Conservation (phyloP, 2,797 vertebrate genomes). For the Chanos chanos region DNA sequence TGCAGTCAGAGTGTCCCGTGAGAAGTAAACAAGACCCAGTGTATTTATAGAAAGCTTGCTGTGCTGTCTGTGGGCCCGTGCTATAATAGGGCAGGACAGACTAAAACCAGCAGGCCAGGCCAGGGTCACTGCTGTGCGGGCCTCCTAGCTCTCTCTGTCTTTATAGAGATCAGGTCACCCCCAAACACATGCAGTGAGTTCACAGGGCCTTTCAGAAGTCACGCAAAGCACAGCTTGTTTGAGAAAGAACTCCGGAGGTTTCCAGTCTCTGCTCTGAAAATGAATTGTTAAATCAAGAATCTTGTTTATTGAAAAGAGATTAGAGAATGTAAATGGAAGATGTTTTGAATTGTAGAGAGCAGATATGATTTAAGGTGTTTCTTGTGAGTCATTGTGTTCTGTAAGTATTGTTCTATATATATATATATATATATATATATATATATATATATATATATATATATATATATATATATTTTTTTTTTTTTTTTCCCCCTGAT, state of each 20-base stretch:
- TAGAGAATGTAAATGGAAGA: too few species aligned
- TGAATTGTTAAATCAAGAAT: background rate
- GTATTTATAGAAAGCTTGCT: conserved; percentile 58
- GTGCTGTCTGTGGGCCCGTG: conserved; percentile 51
- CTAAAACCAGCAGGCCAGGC: background rate
- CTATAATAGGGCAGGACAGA: conserved; percentile 37
- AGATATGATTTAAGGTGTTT: background rate
- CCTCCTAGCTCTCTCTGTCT: background rate
- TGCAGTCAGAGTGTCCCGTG: conserved; percentile 34
- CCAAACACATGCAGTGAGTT: too few species aligned
- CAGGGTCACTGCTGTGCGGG: background rate
- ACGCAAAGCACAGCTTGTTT: too few species aligned
- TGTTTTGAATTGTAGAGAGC: background rate
- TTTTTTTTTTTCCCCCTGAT: too few species aligned
- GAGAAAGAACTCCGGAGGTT: too few species aligned
- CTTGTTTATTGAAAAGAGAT: background rate
- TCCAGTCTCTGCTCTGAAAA: background rate
- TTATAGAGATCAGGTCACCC: too few species aligned
- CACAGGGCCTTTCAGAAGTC: too few species aligned
- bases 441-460: too few species aligned
- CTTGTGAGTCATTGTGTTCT: background rate
- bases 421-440: too few species aligned
- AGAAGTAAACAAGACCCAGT: conserved; percentile 55
- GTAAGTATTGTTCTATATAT: background rate
- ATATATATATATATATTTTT: too few species aligned